Base-by-base conservation (phyloP, 2,797 vertebrate genomes). In the Xenentodon cancila region DNA sequence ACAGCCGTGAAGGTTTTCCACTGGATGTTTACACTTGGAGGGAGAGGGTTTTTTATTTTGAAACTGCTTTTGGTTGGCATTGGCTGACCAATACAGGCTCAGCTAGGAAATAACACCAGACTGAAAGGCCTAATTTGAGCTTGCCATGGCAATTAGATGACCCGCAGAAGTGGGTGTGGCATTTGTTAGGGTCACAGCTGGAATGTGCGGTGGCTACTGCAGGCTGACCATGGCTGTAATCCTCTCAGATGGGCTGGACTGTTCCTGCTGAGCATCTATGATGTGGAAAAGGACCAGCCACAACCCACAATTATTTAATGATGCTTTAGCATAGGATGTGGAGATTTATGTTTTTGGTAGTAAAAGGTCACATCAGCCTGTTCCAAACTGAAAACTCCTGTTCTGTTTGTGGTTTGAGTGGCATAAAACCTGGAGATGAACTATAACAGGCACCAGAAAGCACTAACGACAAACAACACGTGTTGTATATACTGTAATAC, bases 101-200 rank as follows among this genome's bases (percentile, higher is more conserved):
- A 56, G 45, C 7, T 61, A 22, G 73, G 65, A 47, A 54, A 64
- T 83, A 75, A 82, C 79, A 40, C 47, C 27, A 59, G 69, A 48
- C 59, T 76, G 17, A 53, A 64, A 61, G 40, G 46, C 54, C 63
- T 83, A 63, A 88, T 76, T 78, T 6, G 4, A 59, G 64, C 46
- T 45, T 71, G 65, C 63, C 75, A 58, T 58, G 59, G 70, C 50
- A 64, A 61, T 16, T 53, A 68, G 75, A 76, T 73, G 51, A 77
- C 75, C 80, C 82, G 2, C 73, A 65, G 48, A 48, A 72, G 50
- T 30, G 8, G 79, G 56, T 63, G 70, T 60, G 69, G 69, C 64
- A 50, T 40, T 76, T 81, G 71, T 77, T 67, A 18, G 46, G 68
- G 72, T 61, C 63, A 46, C 46, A 69, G 67, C 59, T 77, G 84